Evolutionary conservation across 1,140 invertebrate genomes (phyloP).

Genomic region (Orius insidiosus): DNA sequence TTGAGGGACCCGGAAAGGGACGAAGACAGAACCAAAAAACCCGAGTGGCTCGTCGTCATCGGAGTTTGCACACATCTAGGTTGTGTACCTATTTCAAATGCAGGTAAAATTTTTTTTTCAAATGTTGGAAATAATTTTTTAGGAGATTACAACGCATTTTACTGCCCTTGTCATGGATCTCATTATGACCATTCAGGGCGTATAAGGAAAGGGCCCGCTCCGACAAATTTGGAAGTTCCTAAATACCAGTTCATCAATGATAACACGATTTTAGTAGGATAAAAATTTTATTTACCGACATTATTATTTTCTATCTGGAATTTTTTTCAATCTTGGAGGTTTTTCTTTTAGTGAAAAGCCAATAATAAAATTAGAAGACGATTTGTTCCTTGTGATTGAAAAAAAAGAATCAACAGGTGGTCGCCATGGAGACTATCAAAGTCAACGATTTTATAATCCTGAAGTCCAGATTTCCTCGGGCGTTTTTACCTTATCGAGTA

Average conservation of each 20-base stretch:
- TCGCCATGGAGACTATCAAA: no score
- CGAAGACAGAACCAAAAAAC: conserved; percentile 50
- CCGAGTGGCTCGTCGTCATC: conserved; percentile 81
- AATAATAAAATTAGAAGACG: no score
- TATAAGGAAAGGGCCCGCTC: conserved; percentile 92
- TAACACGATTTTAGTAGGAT: conserved; percentile 11
- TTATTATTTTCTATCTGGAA: no score
- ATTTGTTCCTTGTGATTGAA: no score
- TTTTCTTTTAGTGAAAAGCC: no score
- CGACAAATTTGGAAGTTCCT: conserved; percentile 85
- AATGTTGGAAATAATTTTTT: not conserved
- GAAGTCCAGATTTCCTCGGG: no score
- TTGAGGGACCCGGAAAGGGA: conserved; percentile 80
- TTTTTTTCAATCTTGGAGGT: no score
- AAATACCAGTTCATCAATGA: conserved; percentile 56
- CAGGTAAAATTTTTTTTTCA: conserved; percentile 29
- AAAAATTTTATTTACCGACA: no score
- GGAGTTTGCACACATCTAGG: conserved; percentile 96
- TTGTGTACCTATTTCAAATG: conserved; percentile 81
- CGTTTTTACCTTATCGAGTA: no score
- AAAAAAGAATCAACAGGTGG: no score
- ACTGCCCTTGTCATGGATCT: conserved; percentile 96
- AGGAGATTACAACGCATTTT: conserved; percentile 78
- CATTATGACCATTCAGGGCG: conserved; percentile 93
- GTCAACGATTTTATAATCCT: no score